Conservation (phyloP, 2,797 vertebrate genomes). For the Myoxocephalus aenaeus region DNA sequence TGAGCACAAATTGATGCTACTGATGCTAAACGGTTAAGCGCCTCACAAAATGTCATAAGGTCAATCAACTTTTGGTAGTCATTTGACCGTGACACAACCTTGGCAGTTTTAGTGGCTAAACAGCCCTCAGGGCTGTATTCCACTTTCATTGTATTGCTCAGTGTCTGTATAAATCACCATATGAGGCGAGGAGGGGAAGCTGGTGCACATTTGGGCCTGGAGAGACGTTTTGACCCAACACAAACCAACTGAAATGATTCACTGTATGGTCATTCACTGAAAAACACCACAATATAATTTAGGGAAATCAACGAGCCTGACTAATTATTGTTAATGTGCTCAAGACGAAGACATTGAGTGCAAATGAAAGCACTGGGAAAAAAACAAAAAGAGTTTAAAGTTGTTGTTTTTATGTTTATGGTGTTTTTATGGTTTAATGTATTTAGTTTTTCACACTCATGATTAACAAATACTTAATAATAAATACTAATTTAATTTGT, state of each 20-base stretch:
- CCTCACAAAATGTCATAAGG: conserved; percentile 72
- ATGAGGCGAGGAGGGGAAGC: not conserved
- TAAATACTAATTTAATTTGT: not conserved
- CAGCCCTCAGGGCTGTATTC: conserved; percentile 17
- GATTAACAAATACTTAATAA: not conserved
- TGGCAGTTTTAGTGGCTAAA: conserved; percentile 62
- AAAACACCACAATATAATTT: not conserved
- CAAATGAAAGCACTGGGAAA: not conserved
- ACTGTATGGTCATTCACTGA: not conserved
- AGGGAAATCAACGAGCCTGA: not conserved
- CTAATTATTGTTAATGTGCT: not conserved
- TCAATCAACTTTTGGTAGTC: conserved; percentile 79
- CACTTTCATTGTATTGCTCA: conserved; percentile 28
- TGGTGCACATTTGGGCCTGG: not conserved
- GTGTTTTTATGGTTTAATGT: not conserved
- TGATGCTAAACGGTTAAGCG: conserved; percentile 74
- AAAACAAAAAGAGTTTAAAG: not conserved
- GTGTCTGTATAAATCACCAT: conserved; percentile 2
- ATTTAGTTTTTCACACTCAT: not conserved
- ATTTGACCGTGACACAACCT: conserved; percentile 73
- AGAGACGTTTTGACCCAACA: conserved; percentile 3
- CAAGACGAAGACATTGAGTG: not conserved
- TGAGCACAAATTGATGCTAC: conserved; percentile 75
- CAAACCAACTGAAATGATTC: not conserved
- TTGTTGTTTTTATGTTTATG: fast-evolving